These are phyloP conservation scores for Hymenochirus boettgeri DNA, from an alignment of 2,113 vertebrate genomes.

Conservation along the genomic window DNA sequence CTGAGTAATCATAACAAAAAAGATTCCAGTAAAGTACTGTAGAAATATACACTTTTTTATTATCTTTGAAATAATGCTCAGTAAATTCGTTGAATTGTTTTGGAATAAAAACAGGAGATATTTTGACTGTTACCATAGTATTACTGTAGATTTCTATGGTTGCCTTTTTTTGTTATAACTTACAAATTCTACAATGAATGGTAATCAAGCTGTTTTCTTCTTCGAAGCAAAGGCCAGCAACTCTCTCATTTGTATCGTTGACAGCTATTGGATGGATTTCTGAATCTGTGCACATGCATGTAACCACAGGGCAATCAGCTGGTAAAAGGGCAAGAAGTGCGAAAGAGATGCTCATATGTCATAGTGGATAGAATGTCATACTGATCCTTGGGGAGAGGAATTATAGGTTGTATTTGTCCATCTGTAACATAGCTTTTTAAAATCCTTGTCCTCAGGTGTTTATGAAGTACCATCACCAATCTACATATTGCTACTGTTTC, in stretches of 20 bases:
- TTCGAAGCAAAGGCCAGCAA: not conserved
- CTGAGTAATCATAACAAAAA: too few relatives aligned
- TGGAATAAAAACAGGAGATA: too few relatives aligned
- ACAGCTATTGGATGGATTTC: not conserved
- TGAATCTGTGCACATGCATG: not conserved
- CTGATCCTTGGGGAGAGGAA: not conserved
- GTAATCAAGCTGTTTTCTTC: not conserved
- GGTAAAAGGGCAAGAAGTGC: not conserved
- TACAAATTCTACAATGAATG: not conserved
- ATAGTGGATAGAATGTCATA: not conserved
- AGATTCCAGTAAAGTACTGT: too few relatives aligned
- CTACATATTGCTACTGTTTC: too few relatives aligned
- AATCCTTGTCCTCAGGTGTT: too few relatives aligned
- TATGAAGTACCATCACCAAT: too few relatives aligned
- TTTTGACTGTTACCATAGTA: not conserved
- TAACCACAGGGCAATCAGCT: slow-evolving; percentile 1
- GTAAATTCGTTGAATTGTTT: too few relatives aligned
- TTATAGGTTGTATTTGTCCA: not conserved
- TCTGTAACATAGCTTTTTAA: too few relatives aligned
- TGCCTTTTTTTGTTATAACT: not conserved
- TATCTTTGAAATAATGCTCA: too few relatives aligned
- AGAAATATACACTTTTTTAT: too few relatives aligned
- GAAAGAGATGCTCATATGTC: not conserved
- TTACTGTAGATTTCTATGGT: not conserved
- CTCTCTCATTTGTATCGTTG: slow-evolving; percentile 1